Base-by-base conservation (phyloP, 1,140 invertebrate species). In the Aphis gossypii region DNA sequence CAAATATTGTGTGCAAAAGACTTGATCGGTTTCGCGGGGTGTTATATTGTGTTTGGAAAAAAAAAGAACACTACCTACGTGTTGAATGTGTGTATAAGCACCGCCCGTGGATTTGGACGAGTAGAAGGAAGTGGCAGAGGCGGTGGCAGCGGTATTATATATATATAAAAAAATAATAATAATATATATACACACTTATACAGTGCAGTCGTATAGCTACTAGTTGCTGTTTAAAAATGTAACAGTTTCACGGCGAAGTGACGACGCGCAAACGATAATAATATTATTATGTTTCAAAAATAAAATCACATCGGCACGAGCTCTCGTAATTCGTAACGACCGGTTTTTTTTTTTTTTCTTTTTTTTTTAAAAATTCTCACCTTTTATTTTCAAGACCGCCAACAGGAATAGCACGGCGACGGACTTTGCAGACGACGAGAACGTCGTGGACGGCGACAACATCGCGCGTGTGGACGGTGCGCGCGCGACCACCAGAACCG, bases 371-470 rank as follows among this genome's bases (percentile, higher is more conserved):
- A 3, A 41, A 5, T 51, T 21, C 86, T 90, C 48, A 92, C 90
- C 90, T 92, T 92, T 92, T 76, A 92, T 92, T 51, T 92, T 51
- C 25, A 92, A 44, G 60, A n/a, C 68, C 30, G 20, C n/a, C 90
- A 92, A 35, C 23, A 83, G 11, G 90, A 46, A 46, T 1, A 92
- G 30, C 41, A 46, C 44, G 90, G 21, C 68, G 60, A 92, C 11
- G 18, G 83, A 14, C 82, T 82, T 92, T 30, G 38, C 7, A 25
- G 23, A 11, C 89, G 46, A 48, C 41, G 23, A 87, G 86, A 46
- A 46, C 35, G 35, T 23, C 83, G 46, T 11, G 7, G 83, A 44
- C n/a, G 30, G 44, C 44, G 90, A 25, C 25, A 38, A 18, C 54
- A n/a, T 18, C n/a, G 23, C 90, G 25, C 60, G 90, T 48, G 46